These are phyloP conservation scores for Patagioenas fasciata DNA, from an alignment of 2,113 vertebrate species.

Conservation along the genomic window DNA sequence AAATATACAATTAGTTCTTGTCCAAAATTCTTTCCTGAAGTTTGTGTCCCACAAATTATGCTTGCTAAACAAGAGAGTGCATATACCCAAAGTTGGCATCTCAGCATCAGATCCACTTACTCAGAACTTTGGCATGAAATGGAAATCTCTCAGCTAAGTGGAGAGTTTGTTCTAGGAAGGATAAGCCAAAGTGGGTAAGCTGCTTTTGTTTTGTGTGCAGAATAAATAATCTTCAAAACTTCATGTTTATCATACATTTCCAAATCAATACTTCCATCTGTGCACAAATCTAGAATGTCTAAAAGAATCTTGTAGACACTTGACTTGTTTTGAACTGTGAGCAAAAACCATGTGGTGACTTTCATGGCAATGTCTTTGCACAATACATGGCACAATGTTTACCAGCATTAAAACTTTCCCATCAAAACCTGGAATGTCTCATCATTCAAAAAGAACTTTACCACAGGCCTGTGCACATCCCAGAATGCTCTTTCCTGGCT, in stretches of 20 bases:
- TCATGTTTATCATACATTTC: not conserved
- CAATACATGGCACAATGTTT: not conserved
- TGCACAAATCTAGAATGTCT: not conserved
- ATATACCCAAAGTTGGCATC: not conserved
- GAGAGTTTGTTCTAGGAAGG: not conserved
- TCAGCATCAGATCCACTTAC: not conserved
- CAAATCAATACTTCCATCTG: not conserved
- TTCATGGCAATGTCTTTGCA: not conserved
- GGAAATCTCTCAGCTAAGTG: not conserved
- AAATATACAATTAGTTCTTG: not conserved
- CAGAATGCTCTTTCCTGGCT: constrained; percentile 97
- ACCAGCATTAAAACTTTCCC: not conserved
- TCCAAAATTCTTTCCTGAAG: not conserved
- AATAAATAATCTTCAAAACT: not conserved
- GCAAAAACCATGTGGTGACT: not conserved
- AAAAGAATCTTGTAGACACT: not conserved
- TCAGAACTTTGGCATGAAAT: not conserved
- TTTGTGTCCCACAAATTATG: not conserved
- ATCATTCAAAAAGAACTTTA: constrained; percentile 70
- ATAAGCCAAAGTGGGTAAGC: not conserved
- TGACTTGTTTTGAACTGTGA: not conserved
- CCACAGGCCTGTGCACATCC: constrained; percentile 97
- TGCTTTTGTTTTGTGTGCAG: not conserved
- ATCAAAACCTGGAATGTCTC: not conserved
- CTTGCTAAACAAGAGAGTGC: not conserved